These are phyloP conservation scores for Typhlichthys subterraneus DNA, from an alignment of 2,797 vertebrate species.

Conservation along the genomic window DNA sequence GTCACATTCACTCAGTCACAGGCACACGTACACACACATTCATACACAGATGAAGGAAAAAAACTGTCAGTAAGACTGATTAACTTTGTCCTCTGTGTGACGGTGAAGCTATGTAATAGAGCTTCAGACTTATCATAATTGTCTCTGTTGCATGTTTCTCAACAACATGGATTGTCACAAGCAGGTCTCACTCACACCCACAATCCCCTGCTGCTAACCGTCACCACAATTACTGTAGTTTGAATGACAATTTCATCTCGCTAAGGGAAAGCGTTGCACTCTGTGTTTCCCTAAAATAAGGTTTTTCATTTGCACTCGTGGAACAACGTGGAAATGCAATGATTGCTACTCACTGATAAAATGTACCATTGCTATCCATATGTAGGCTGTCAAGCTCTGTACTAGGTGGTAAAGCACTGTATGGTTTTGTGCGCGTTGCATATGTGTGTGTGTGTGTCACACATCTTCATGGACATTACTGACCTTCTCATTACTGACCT, in stretches of 20 bases:
- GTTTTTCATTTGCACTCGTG: slow-evolving; percentile 37
- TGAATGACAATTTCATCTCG: slow-evolving; percentile 57
- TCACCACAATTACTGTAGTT: slow-evolving; percentile 23
- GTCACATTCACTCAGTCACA: slow-evolving; percentile 31
- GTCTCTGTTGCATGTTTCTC: slow-evolving; percentile 6
- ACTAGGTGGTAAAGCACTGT: background rate
- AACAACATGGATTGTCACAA: no score
- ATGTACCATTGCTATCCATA: background rate
- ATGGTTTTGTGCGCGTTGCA: background rate
- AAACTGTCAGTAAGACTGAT: no score
- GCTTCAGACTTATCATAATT: no score
- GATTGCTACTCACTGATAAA: slow-evolving; percentile 1
- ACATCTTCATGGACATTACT: no score
- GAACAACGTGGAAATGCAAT: slow-evolving; percentile 23
- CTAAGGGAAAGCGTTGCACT: slow-evolving; percentile 30
- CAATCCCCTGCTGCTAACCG: slow-evolving; percentile 19
- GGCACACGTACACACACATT: background rate
- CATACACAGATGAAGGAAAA: slow-evolving; percentile 1
- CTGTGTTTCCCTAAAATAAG: slow-evolving; percentile 37
- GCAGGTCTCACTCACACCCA: slow-evolving; percentile 2
- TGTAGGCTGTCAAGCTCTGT: background rate
- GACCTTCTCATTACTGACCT: no score
- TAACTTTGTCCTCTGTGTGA: no score
- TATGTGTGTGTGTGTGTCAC: background rate
- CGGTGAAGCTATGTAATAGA: no score